phyloP scores from a whole-genome alignment of 1,140 invertebrate species.

The Heliconius eleuchia region DNA sequence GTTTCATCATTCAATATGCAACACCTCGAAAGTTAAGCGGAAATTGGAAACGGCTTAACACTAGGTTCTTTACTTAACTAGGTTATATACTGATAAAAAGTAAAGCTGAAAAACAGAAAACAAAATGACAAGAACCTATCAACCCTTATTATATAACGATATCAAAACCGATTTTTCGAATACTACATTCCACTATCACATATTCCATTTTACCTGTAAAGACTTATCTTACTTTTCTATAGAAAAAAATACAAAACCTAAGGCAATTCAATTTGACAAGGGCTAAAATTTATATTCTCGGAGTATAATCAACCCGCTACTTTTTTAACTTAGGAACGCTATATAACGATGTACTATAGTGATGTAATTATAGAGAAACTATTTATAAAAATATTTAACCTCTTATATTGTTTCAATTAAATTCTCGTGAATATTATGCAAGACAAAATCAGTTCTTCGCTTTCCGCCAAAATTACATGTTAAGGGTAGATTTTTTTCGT shows the following conservation, averaged over 20 bases:
- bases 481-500: too few species aligned
- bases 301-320: conserved; percentile 10
- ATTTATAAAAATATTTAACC: not conserved
- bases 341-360: not conserved
- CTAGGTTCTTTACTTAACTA: too few species aligned
- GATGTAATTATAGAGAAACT: not conserved
- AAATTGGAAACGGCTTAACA: too few species aligned
- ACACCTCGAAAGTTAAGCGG: too few species aligned
- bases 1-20: too few species aligned
- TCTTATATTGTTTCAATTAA: too few species aligned
- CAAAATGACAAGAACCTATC: not conserved
- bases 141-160: not conserved
- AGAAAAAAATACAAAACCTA: conserved; percentile 33
- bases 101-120: too few species aligned
- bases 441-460: too few species aligned
- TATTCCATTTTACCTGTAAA: conserved; percentile 15
- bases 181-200: not conserved
- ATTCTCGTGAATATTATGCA: too few species aligned
- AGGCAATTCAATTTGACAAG: conserved; percentile 40
- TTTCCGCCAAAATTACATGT: too few species aligned
- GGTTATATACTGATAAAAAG: too few species aligned
- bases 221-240: conserved; percentile 21
- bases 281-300: conserved; percentile 42
- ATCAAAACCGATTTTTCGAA: not conserved
- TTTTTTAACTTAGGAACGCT: conserved; percentile 4